Conservation (phyloP, 2,888 invertebrate genomes). For the Eugnorisma glareosa region DNA sequence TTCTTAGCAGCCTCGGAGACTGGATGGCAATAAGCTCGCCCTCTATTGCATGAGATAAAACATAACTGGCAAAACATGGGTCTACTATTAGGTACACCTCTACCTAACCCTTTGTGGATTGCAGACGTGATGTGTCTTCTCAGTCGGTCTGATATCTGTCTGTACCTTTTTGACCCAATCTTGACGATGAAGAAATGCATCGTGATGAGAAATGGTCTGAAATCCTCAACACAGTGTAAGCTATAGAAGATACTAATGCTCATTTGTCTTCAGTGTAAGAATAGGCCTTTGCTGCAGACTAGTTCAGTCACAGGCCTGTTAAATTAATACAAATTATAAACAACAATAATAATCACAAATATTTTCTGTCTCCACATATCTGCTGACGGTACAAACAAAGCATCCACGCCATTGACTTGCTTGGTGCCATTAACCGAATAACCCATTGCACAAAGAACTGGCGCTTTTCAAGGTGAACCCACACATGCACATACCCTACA, state of each 20-base stretch:
- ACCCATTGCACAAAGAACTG: slow-evolving; percentile 91
- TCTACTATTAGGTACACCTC: neutral
- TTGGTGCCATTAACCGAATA: slow-evolving; percentile 91
- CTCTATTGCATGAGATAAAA: too few relatives aligned
- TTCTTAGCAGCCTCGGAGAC: too few relatives aligned
- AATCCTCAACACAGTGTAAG: neutral
- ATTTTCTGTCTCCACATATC: slow-evolving; percentile 30
- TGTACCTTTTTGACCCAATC: neutral
- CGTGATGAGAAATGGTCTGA: neutral
- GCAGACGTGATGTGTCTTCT: neutral
- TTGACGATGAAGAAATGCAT: neutral
- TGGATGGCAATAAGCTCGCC: too few relatives aligned
- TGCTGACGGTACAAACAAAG: slow-evolving; percentile 83
- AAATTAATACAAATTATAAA: slow-evolving; percentile 4
- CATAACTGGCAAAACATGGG: neutral
- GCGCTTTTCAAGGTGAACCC: slow-evolving; percentile 90
- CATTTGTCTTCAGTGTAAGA: neutral
- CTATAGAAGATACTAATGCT: neutral
- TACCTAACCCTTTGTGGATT: too few relatives aligned
- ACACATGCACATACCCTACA: slow-evolving; percentile 75
- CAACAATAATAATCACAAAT: slow-evolving; percentile 19
- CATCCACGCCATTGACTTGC: slow-evolving; percentile 90
- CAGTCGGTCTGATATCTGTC: neutral
- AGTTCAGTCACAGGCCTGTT: neutral
- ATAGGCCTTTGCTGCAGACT: neutral